A percentile compares a stretch with the other conserved stretches of the same genome.
phyloP scores from a whole-genome alignment of 2,113 vertebrate genomes.

The Notarius lentiginosus region DNA sequence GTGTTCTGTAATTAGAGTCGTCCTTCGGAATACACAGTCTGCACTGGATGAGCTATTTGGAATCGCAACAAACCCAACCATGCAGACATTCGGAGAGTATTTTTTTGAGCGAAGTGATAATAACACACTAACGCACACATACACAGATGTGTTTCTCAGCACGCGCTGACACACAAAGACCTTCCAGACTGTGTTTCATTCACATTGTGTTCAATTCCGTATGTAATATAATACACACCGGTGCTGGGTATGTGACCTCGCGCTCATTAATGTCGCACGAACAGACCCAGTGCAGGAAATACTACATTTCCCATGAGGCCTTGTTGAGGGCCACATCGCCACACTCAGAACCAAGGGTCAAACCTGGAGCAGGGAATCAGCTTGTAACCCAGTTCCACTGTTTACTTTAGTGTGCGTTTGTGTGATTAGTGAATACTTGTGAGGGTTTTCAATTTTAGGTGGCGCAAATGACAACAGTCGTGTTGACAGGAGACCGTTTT shows the following conservation, averaged over 20 bases:
- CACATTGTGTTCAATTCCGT: neutral
- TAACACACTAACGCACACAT: neutral
- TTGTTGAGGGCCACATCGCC: constrained; percentile 9
- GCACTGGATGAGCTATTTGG: constrained; percentile 60
- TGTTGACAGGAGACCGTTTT: neutral
- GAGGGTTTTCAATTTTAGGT: too few relatives aligned
- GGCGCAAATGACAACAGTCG: too few relatives aligned
- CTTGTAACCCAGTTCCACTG: neutral
- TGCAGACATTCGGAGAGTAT: constrained; percentile 51
- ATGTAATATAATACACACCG: constrained; percentile 1
- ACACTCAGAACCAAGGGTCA: constrained; percentile 18
- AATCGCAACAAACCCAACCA: constrained; percentile 58
- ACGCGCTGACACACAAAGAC: neutral
- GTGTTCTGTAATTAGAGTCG: constrained; percentile 14
- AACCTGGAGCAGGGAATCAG: constrained; percentile 15
- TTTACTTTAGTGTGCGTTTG: constrained; percentile 31
- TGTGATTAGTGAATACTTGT: neutral
- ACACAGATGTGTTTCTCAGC: neutral
- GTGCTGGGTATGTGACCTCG: constrained; percentile 23
- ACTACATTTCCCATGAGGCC: constrained; percentile 44
- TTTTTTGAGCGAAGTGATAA: constrained; percentile 54
- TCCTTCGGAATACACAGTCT: constrained; percentile 51
- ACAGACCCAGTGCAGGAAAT: constrained; percentile 37
- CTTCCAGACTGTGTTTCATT: constrained; percentile 2
- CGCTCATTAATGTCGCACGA: constrained; percentile 26